A percentile compares a stretch with the other conserved stretches of the same genome.
phyloP scores from a whole-genome alignment of 2,113 vertebrate species.

The Rhynchopsitta pachyrhyncha region DNA sequence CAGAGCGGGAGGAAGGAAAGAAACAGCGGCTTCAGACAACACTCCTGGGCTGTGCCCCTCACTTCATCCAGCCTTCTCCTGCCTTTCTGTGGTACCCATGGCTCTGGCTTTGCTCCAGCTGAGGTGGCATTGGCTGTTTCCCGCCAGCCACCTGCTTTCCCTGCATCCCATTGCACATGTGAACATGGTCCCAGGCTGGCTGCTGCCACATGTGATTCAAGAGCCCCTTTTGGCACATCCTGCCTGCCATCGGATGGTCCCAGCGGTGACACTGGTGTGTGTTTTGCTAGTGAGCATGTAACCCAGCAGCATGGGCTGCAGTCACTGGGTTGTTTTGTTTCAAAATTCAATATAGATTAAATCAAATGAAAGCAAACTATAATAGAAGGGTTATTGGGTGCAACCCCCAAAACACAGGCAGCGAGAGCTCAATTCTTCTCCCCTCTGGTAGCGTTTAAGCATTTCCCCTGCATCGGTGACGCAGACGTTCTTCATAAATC shows the following conservation, averaged over 20 bases:
- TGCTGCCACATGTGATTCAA: neutral
- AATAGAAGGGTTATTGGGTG: neutral
- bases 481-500: neutral
- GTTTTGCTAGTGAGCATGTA: neutral
- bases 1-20: neutral
- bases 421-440: fast-evolving
- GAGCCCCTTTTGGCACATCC: neutral
- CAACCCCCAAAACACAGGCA: neutral
- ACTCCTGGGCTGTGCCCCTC: neutral
- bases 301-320: neutral
- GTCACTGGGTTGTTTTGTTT: neutral
- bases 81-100: neutral
- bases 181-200: neutral
- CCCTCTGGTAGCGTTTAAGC: neutral
- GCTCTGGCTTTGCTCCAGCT: neutral
- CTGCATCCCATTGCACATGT: neutral
- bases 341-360: neutral
- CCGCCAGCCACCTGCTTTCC: conserved; percentile 12
- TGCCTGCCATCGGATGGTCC: fast-evolving
- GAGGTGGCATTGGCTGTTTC: neutral
- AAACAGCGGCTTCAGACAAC: neutral
- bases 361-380: neutral
- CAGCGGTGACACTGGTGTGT: fast-evolving
- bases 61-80: neutral
- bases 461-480: neutral